Percentiles rank a stretch among this genome's conserved stretches.
These are phyloP conservation scores for Agrypnus murinus DNA, from an alignment of 2,888 invertebrate genomes.

Conservation along the genomic window DNA sequence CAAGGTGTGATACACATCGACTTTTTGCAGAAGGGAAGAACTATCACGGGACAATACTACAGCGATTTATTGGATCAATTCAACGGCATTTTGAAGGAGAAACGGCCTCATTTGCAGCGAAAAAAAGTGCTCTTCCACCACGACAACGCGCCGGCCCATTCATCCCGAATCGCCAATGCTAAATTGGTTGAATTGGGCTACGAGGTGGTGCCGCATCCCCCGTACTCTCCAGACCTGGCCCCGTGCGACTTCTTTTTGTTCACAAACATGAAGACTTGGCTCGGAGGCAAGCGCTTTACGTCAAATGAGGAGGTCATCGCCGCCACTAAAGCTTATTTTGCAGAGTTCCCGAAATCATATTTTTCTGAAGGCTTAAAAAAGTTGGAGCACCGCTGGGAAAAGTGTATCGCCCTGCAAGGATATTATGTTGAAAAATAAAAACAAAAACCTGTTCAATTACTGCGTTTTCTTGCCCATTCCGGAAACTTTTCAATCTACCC, in stretches of 20 bases:
- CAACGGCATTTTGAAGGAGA: constrained; percentile 29
- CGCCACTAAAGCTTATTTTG: too few species aligned
- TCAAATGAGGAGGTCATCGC: too few species aligned
- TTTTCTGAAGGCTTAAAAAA: too few species aligned
- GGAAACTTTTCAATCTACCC: too few species aligned
- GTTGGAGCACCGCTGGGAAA: too few species aligned
- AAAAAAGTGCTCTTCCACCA: constrained; percentile 36
- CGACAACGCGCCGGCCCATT: constrained; percentile 35
- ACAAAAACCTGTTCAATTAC: too few species aligned
- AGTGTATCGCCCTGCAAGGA: too few species aligned
- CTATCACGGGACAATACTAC: not conserved
- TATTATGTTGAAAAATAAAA: too few species aligned
- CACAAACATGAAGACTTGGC: too few species aligned
- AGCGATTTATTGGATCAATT: not conserved
- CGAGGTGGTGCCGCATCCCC: not conserved
- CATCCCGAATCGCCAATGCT: not conserved
- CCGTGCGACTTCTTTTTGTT: constrained; percentile 20
- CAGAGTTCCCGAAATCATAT: too few species aligned
- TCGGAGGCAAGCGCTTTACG: too few species aligned
- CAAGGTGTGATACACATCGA: not conserved
- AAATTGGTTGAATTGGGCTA: constrained; percentile 2
- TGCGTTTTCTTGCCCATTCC: too few species aligned
- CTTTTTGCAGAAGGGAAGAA: not conserved
- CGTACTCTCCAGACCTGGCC: constrained; percentile 32
- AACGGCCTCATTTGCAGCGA: constrained; percentile 20